Evolutionary conservation across 2,113 vertebrate genomes (phyloP), one percentile per base, ranked within the genome.

Genomic region (Pygoscelis adeliae): DNA sequence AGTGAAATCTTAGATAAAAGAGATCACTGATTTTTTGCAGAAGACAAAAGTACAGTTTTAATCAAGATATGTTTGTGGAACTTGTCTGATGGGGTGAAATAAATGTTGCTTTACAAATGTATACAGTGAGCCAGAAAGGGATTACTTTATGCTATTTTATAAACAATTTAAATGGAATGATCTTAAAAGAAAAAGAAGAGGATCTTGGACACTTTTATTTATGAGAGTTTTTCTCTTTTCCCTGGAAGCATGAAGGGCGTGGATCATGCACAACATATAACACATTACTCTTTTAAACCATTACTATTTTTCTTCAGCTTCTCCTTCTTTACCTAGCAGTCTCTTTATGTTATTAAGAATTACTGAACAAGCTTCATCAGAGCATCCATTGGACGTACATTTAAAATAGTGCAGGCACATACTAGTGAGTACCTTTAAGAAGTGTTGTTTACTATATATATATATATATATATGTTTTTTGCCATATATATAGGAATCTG

Each of bases 71-170:
- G 12, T 67, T 63, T 93, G 63, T 89, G 66, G 50, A 67, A 81
- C 32, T 93, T 74, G 36, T 44, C 8, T 72, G 62, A 81, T 74
- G n/a, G 50, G 9, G 26, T 77, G 89, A 94, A 97, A 91, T 79
- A 88, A 79, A 87, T 74, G 32, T 55, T 96, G 58, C 62, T 89
- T 90, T 96, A 62, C 34, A 95, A 87, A 97, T 85, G 6, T 47
- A 34, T 62, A 36, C 17, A 30, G 79, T 96, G 42, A 97, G 86
- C 83, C 89, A 91, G 93, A 85, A 87, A 96, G 82, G 42, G 25
- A 83, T 90, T 93, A 34, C 12, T 72, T 17, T n/a, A 6, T 47
- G 17, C 12, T 85, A 56, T 55, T 32, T 89, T 77, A 38, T 34
- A 47, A 81, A 47, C 9, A 58, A n/a, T 52, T 62, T 58, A 88